Percentiles rank a stretch among this genome's conserved stretches.
Evolutionary conservation across 1,140 invertebrate genomes (phyloP).

Genomic region (Aporrectodea caliginosa): DNA sequence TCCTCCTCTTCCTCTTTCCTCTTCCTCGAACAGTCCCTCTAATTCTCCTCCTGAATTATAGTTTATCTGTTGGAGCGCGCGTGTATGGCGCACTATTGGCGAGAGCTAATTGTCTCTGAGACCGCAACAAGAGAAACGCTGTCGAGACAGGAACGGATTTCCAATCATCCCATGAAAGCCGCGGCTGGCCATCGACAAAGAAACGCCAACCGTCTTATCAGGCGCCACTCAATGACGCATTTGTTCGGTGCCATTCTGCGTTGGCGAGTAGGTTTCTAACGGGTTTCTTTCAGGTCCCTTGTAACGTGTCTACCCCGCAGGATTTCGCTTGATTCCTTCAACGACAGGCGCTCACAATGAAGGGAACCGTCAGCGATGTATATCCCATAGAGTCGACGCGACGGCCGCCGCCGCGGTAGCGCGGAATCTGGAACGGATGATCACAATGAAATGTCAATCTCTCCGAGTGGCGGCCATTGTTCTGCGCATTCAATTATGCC

Average conservation of each 20-base stretch:
- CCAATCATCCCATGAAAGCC: not conserved
- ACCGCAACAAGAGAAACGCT: not conserved
- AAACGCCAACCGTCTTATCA: not conserved
- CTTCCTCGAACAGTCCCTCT: no score
- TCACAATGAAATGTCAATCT: not conserved
- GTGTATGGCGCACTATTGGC: not conserved
- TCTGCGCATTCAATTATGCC: not conserved
- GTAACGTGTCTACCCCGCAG: not conserved
- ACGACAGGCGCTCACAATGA: not conserved
- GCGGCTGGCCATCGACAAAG: not conserved
- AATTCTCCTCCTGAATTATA: no score
- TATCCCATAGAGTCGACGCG: no score
- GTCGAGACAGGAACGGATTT: not conserved
- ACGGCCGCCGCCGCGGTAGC: no score
- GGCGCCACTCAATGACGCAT: not conserved
- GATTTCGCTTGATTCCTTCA: not conserved
- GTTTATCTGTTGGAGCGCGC: no score
- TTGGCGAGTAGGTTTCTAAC: not conserved
- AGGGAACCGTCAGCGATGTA: no score
- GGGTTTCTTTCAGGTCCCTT: not conserved
- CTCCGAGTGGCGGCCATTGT: not conserved
- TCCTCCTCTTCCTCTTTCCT: no score
- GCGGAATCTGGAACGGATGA: not conserved
- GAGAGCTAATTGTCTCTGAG: not conserved
- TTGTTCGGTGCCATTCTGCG: not conserved